Evolutionary conservation across 2,113 vertebrate genomes (phyloP).

Genomic region (Pleuronectes platessa): DNA sequence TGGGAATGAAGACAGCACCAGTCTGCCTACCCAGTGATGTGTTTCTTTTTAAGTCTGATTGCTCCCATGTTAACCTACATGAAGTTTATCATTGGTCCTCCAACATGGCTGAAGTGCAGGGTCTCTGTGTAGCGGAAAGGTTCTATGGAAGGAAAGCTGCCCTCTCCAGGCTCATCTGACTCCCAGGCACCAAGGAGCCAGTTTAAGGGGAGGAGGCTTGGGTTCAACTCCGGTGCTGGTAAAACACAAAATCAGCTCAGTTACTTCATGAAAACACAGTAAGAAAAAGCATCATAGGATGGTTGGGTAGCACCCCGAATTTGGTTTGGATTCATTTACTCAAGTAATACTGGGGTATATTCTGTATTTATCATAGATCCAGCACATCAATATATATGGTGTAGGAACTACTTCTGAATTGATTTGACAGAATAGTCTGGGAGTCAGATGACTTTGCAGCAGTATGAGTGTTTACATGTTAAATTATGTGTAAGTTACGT

Average conservation of each 20-base stretch:
- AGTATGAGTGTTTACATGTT: no score
- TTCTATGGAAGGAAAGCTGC: conserved; percentile 87
- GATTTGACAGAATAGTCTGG: no score
- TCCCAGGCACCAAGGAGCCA: conserved; percentile 97
- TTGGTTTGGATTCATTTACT: no score
- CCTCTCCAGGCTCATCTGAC: conserved; percentile 88
- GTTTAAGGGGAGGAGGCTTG: conserved; percentile 86
- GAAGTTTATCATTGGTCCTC: conserved; percentile 88
- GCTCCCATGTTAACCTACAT: conserved; percentile 73
- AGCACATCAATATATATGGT: no score
- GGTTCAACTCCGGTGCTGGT: conserved; percentile 82
- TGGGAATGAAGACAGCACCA: no score
- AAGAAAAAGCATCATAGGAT: background rate
- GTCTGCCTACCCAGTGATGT: background rate
- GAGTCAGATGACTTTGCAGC: no score
- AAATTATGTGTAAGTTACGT: no score
- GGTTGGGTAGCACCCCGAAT: no score
- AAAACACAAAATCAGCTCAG: conserved; percentile 36
- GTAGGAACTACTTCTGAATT: no score
- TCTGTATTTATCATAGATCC: no score
- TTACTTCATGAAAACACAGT: background rate
- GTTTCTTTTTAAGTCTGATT: background rate
- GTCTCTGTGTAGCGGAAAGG: conserved; percentile 91
- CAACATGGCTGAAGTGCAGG: conserved; percentile 88
- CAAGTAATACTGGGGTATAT: no score